Base-by-base conservation (phyloP, 2,888 invertebrate genomes). In the Acronicta aceris region DNA sequence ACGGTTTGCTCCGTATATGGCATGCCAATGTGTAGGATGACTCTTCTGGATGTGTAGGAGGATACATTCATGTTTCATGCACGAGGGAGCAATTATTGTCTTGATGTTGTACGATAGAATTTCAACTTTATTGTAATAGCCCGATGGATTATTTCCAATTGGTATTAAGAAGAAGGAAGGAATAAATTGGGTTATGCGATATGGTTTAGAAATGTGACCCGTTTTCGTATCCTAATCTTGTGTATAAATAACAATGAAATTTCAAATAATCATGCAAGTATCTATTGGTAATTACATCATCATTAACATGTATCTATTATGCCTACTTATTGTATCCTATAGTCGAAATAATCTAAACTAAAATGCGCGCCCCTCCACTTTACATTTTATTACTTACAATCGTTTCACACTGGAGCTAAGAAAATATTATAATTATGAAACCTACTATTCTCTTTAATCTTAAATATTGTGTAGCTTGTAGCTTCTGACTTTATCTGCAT, bases 91-190 rank as follows among this genome's bases (percentile, higher is more conserved):
- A 58, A 68, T 66, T 47, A 72, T 59, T 40, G 40, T 40, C n/a
- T 16, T 15, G 10, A 17, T n/a, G 4, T 33, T 5, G 27, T 40
- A 9, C 33, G 42, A n/a, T 9, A 6, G 5, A 54, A 36, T 59
- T 51, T 54, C 16, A 13, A 13, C 68, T 50, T 54, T 51, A 67
- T 36, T 45, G 5, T 27, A 27, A 36, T 10, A 9, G 0, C 0
- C 0, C 9, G 13, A 25, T 15, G 27, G 46, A 38, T 54, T 67
- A 54, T 54, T 67, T 67, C 67, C 15, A 5, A 53, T 59, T 40
- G 46, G n/a, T 49, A 59, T 15, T 25, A 43, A 30, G 8, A 48
- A 21, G 6, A 9, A n/a, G 8, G 33, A 40, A 16, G 5, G 5
- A 16, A 40, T 25, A 13, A 13, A 13, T 17, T 45, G 0, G 13